These are phyloP conservation scores for Budorcas taxicolor DNA, from an alignment of 2,113 vertebrate species.

Conservation along the genomic window DNA sequence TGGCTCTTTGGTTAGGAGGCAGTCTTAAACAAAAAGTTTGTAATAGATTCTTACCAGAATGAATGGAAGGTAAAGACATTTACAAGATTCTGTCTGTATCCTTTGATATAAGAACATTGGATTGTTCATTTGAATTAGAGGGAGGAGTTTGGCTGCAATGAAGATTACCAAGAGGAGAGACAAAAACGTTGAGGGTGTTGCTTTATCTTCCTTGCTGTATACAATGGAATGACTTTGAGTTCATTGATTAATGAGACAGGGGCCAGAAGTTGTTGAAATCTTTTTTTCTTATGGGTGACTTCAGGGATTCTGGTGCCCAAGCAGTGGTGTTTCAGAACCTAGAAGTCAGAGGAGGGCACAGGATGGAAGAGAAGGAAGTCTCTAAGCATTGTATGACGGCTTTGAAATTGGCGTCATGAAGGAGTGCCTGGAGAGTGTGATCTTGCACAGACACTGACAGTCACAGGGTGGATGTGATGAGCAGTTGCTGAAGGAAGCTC, in stretches of 20 bases:
- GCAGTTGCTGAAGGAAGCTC: background rate
- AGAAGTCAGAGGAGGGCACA: background rate
- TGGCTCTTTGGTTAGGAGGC: background rate
- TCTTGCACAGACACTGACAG: background rate
- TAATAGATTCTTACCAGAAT: background rate
- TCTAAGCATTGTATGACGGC: background rate
- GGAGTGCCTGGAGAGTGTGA: background rate
- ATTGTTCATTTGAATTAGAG: background rate
- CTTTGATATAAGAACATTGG: background rate
- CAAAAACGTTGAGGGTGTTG: background rate
- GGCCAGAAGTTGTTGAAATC: background rate
- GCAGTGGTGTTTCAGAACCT: background rate
- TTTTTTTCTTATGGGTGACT: background rate
- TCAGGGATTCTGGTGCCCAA: background rate
- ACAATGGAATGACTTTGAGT: background rate
- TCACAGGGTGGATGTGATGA: background rate
- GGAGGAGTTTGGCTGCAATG: background rate
- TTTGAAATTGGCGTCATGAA: background rate
- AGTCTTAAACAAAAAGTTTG: background rate
- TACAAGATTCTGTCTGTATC: background rate
- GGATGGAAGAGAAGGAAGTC: background rate
- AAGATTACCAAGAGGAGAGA: background rate
- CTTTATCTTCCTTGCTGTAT: background rate
- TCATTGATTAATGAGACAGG: background rate
- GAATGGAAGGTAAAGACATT: background rate